phyloP scores from a whole-genome alignment of 1,140 invertebrate species.

The Drosophila punjabiensis region DNA sequence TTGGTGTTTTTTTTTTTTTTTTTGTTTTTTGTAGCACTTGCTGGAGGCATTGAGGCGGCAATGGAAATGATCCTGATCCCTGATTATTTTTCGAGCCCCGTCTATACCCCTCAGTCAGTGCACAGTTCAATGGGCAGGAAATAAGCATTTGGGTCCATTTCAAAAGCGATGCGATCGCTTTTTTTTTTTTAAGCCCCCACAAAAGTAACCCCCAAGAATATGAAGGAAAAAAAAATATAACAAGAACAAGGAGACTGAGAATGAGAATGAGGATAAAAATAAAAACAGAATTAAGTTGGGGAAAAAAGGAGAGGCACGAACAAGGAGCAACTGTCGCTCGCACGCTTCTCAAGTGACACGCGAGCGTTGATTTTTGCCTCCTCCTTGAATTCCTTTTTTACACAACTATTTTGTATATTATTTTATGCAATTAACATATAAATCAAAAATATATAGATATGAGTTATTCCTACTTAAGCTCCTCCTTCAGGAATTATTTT shows the following conservation, averaged over 20 bases:
- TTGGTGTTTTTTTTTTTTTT: not conserved
- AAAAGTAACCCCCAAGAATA: conserved; percentile 25
- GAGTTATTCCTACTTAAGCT: too few relatives aligned
- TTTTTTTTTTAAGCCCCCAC: conserved; percentile 28
- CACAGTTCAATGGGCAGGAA: conserved; percentile 74
- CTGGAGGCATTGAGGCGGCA: conserved; percentile 37
- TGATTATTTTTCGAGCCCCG: conserved; percentile 21
- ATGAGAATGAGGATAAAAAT: conserved; percentile 1
- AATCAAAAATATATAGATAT: too few relatives aligned
- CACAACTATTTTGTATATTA: conserved; percentile 4
- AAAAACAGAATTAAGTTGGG: not conserved
- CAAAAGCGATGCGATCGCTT: conserved; percentile 61
- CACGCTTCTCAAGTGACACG: conserved; percentile 83
- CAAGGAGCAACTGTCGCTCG: conserved; percentile 73
- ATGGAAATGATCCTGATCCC: conserved; percentile 32
- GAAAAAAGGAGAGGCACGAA: conserved; percentile 13
- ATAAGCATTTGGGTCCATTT: conserved; percentile 73
- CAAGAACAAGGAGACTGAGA: not conserved
- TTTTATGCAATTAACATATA: not conserved
- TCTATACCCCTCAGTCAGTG: conserved; percentile 51
- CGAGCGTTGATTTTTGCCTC: conserved; percentile 52
- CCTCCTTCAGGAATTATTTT: too few relatives aligned
- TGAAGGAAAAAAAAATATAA: not conserved
- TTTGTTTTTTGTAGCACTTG: conserved; percentile 39
- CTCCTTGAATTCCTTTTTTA: not conserved